Evolutionary conservation across 2,113 vertebrate species (phyloP), one percentile per base, ranked within the genome.

Genomic region (Ailurus styani): DNA sequence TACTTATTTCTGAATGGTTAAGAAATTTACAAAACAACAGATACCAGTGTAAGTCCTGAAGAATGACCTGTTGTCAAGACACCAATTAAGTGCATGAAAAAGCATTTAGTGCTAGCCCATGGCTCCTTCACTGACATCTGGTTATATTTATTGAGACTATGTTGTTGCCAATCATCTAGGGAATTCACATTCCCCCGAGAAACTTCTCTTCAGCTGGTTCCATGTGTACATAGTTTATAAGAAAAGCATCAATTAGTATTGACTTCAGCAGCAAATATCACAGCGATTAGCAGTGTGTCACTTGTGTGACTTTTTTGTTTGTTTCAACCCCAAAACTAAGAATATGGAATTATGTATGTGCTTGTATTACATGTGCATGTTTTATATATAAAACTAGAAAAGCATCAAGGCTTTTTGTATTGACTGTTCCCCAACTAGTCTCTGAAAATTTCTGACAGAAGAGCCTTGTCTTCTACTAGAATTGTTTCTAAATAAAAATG

Each of bases 111-210:
- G 10, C 31, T 82, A 45, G 12, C n/a, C 78, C 81, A 70, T 9
- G 40, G 42, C 37, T 96, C 18, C 72, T 57, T 62, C 12, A 85
- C 50, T 79, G 47, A 90, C 85, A 93, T 64, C 45, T 62, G 45
- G 21, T 72, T 97, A 60, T 96, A 89, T 91, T 95, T 95, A 93
- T 91, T 29, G 89, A 87, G 55, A 70, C n/a, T 60, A 31, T 72
- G 45, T 17, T 90, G 55, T 66, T 93, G 89, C 27, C 66, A 84
- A 15, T n/a, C 52, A n/a, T 29, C 73, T 40, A 87, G 94, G 93
- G 68, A 94, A 86, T 75, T 83, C 45, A 50, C 47, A 47, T 47
- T 82, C 40, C 77, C 81, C 73, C 6, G 45, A 73, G 57, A 86
- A 78, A 50, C 29, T 34, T 34, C 9, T 66, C 37, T 82, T 95